Evolutionary conservation across 2,113 vertebrate species (phyloP), one percentile per base, ranked within the genome.

Genomic region (Caranx melampygus): DNA sequence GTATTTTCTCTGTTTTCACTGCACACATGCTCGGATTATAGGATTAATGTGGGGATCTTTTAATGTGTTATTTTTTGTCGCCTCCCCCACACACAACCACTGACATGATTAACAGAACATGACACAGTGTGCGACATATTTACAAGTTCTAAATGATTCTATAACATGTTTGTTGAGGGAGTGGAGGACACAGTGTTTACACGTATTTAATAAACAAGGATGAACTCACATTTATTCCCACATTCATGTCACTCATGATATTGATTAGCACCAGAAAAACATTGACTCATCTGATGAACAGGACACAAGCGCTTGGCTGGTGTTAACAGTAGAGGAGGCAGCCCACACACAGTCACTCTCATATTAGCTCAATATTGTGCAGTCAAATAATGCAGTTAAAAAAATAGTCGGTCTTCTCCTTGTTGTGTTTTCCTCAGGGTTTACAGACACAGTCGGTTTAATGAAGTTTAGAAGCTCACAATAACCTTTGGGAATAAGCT

Each of bases 1-100:
- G 8, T 58, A 31, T 74, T 76, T 68, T 66, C 49, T 57, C 45
- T 78, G 60, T 68, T 75, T 72, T 82, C 45, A 62, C 66, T 65
- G 26, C 72, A 72, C 71, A 73, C 64, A 40, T 64, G 16, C n/a
- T 49, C 31, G 21, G 18, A 81, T 72, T 76, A 35, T 35, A 76
- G 20, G n/a, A 70, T 74, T 66, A 77, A 81, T 70, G n/a, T 11
- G 26, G 62, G 57, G 14, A 69, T 61, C 37, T 49, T 73, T 77
- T 40, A 26, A 26, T 26, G 26, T 42, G 70, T 42, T 47, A 11
- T 44, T 44, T 47, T 74, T 47, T 49, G 0, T 44, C 69, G 6
- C 54, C 55, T 21, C 54, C 5, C 77, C 54, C 35, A 34, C 69
- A 66, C 59, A 44, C 13, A 65, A 34, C 65, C 51, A 71, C 31